Evolutionary conservation across 35 echinoderm and acorn worm genomes (phyloP), one percentile per base, ranked within the genome.

Genomic region (Lytechinus variegatus): DNA sequence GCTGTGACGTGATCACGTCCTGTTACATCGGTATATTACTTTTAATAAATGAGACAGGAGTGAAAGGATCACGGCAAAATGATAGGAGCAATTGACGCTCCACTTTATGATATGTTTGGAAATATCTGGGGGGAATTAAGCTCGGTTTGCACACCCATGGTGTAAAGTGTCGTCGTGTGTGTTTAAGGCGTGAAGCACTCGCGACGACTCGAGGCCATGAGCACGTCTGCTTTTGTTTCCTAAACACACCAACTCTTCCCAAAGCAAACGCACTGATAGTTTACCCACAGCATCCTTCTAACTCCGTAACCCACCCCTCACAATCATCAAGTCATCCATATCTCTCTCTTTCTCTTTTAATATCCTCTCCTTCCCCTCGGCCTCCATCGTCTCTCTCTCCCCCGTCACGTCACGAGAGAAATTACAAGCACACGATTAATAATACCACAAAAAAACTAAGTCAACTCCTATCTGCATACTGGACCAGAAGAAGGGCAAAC

Each of bases 181-280:
- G 92, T 93, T 93, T 57, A 55, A 55, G 53, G 53, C 53, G 53
- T 57, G 92, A 93, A 93, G 92, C 54, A 57, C 92, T 93, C 92
- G 52, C 55, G 52, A 9, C 92, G 55, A 93, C 57, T 55, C 55
- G 92, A 93, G 92, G 52, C 92, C 55, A 93, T 93, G 92, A 57
- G 92, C 92, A 93, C 92, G 92, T 93, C 92, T 93, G 92, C 92
- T 93, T 55, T 93, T 93, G 92, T 93, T 93, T 33, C 92, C 16
- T 93, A 93, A 93, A 57, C 92, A 93, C 92, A 93, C 92, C 92
- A 57, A 57, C 53, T 93, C 92, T 93, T 93, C 92, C 92, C 13
- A 55, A 93, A 54, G 92, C 92, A 93, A 93, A 93, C 92, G 28
- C 92, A 93, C 53, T 93, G 92, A 93, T 93, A 93, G 92, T 93